Evolutionary conservation across 2,797 vertebrate genomes (phyloP), one percentile per base, ranked within the genome.

Genomic region (Margarornis squamiger): DNA sequence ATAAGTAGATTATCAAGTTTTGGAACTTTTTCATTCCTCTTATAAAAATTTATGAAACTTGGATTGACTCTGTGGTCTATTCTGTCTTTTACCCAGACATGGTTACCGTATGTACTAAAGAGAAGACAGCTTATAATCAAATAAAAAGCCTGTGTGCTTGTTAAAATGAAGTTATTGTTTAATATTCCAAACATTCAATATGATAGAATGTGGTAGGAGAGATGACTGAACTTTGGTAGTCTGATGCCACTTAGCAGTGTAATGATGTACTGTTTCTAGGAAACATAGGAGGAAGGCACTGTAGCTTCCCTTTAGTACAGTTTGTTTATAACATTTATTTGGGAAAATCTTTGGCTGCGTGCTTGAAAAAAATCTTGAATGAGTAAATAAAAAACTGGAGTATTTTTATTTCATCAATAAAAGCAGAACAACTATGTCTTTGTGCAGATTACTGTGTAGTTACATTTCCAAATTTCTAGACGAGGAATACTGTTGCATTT

Each of bases 1-100:
- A 67, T 68, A 75, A 75, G 23, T 45, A 72, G 52, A 59, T n/a
- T 27, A 23, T 55, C n/a, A 83, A 46, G 17, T 45, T 79, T 87
- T 22, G 38, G 34, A 12, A 17, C 8, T 58, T 81, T 63, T 82
- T 62, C 26, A 30, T 62, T 76, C 12, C 17, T 68, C 14, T 51
- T 45, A 7, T 73, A 73, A 55, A 85, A 59, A 68, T 59, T 32
- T 15, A 29, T 41, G 30, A 23, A 49, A n/a, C 45, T 81, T 76
- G 5, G 9, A 36, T 26, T 62, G 20, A 27, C 14, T 6, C 27
- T n/a, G 0, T 59, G 45, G 15, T 14, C 27, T 51, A 0, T 63
- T 68, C 34, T 52, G 15, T 16, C 26, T 67, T 76, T 58, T 9
- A 1, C 19, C 20, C 38, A 62, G 43, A 46, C 24, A 17, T 18